Evolutionary conservation across 2,888 invertebrate genomes (phyloP).

Genomic region (Scelioninae gen. 1): DNA sequence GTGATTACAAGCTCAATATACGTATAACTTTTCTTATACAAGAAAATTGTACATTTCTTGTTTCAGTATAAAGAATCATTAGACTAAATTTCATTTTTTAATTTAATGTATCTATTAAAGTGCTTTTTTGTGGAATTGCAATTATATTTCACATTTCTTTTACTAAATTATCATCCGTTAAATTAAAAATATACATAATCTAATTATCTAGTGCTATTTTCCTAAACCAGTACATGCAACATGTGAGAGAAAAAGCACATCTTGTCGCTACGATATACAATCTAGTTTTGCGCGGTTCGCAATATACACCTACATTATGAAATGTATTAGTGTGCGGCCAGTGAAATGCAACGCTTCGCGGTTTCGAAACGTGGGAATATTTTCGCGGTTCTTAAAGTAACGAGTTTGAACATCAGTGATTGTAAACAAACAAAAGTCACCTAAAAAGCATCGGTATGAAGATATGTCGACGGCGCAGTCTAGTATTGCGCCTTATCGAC

Average conservation of each 20-base stretch:
- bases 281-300: conserved; percentile 42
- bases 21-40: too few relatives aligned
- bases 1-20: too few relatives aligned
- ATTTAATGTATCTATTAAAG: too few relatives aligned
- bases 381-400: conserved; percentile 19
- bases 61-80: too few relatives aligned
- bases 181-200: too few relatives aligned
- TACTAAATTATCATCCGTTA: too few relatives aligned
- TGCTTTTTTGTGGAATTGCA: too few relatives aligned
- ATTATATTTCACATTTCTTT: too few relatives aligned
- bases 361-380: conserved; percentile 36
- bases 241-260: conserved; percentile 47
- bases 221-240: conserved; percentile 30
- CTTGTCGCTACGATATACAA: conserved; percentile 38
- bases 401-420: conserved; percentile 19
- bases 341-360: conserved; percentile 49
- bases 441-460: conserved; percentile 13
- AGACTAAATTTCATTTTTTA: too few relatives aligned
- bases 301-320: conserved; percentile 45
- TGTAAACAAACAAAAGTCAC: not conserved
- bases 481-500: conserved; percentile 27
- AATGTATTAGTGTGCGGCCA: conserved; percentile 51
- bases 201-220: conserved; percentile 60
- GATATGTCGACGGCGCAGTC: conserved; percentile 27
- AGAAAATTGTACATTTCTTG: too few relatives aligned